Conservation (phyloP, 2,113 vertebrate species). For the Scopus umbretta region DNA sequence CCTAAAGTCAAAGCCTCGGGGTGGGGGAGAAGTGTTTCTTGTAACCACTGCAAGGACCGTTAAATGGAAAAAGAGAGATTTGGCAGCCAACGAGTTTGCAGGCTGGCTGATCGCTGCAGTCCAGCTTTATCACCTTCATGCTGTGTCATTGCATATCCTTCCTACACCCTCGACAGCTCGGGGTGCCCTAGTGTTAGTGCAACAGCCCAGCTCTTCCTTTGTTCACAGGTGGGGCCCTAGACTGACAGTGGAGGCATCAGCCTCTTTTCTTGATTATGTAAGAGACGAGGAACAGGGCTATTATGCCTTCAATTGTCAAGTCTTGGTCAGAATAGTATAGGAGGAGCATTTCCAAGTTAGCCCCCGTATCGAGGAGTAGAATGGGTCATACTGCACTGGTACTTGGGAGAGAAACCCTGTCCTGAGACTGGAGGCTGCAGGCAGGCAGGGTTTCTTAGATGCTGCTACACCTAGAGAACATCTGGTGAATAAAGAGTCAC, state of each 20-base stretch:
- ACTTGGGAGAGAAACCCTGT: background rate
- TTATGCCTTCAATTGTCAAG: background rate
- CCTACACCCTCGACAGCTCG: fast-evolving
- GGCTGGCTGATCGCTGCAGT: background rate
- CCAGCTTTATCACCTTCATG: fast-evolving
- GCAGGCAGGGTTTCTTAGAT: background rate
- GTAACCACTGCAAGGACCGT: background rate
- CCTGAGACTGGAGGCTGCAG: background rate
- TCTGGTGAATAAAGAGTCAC: background rate
- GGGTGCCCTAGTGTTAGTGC: background rate
- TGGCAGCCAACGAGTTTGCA: background rate
- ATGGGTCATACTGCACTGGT: background rate
- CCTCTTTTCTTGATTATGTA: background rate
- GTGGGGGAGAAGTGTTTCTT: background rate
- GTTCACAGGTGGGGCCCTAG: fast-evolving
- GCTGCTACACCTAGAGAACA: background rate
- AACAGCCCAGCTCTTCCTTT: background rate
- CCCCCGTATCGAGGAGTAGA: background rate
- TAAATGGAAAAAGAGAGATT: background rate
- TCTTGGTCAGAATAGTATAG: background rate
- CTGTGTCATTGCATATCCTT: background rate
- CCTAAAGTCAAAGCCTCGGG: background rate
- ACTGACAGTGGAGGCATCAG: background rate
- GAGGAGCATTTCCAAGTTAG: background rate
- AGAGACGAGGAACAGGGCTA: background rate